Conservation (phyloP, 2,113 vertebrate genomes). For the Carassius gibelio region DNA sequence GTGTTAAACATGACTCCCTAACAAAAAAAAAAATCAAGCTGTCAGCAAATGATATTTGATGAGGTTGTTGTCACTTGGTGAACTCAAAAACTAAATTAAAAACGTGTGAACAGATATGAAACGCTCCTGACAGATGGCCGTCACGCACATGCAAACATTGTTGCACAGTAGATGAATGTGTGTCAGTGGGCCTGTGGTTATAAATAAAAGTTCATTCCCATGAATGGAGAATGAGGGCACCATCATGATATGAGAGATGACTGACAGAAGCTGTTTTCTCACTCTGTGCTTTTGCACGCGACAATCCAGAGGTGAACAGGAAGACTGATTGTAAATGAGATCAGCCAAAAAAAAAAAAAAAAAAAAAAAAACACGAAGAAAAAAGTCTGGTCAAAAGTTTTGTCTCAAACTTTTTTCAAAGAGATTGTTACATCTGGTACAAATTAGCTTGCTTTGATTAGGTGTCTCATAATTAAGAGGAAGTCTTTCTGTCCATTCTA, state of each 20-base stretch:
- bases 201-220: constrained; percentile 54
- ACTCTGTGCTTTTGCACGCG: constrained; percentile 52
- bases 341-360: background rate
- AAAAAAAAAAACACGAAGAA: too few species aligned
- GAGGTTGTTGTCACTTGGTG: constrained; percentile 1
- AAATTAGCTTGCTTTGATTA: constrained; percentile 3
- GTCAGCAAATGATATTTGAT: background rate
- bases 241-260: constrained; percentile 51
- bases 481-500: constrained; percentile 25
- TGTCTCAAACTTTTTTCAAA: background rate
- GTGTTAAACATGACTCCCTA: background rate
- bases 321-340: constrained; percentile 7
- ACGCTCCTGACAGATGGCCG: background rate
- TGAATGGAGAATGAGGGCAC: constrained; percentile 57
- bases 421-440: constrained; percentile 5
- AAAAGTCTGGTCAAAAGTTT: background rate
- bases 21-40: background rate
- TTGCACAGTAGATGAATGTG: background rate
- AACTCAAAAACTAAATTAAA: background rate
- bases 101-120: background rate
- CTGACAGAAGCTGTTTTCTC: constrained; percentile 45
- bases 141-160: background rate
- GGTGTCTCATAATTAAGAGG: background rate
- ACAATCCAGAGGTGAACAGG: constrained; percentile 20
- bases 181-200: constrained; percentile 17